Evolutionary conservation across 2,113 vertebrate species (phyloP).

Genomic region (Bubo scandiacus): DNA sequence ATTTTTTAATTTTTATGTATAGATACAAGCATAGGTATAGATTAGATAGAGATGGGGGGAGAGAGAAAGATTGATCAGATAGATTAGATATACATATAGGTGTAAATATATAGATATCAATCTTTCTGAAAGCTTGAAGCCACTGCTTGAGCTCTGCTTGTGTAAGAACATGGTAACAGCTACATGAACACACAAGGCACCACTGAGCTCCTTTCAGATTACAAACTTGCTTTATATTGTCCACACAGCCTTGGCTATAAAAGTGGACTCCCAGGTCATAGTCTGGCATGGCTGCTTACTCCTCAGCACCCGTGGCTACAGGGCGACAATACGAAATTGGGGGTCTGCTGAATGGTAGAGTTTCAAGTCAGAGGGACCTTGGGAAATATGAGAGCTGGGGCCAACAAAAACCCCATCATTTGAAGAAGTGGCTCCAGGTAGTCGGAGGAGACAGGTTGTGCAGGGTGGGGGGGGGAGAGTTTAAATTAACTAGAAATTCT

Average conservation of each 20-base stretch:
- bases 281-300: too few relatives aligned
- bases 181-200: fast-evolving
- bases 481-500: neutral
- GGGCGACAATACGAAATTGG: fast-evolving
- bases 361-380: neutral
- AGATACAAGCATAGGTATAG: neutral
- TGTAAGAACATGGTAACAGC: neutral
- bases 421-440: neutral
- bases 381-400: neutral
- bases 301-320: neutral
- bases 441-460: neutral
- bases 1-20: neutral
- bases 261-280: neutral
- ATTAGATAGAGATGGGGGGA: neutral
- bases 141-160: neutral
- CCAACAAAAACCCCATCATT: neutral
- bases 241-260: neutral
- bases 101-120: neutral
- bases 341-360: neutral
- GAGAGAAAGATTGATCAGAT: neutral
- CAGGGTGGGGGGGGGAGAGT: neutral
- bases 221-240: neutral
- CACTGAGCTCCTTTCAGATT: neutral
- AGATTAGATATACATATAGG: neutral
- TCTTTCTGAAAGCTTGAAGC: neutral